phyloP scores from a whole-genome alignment of 1,140 invertebrate species.

The Chymomyza costata region DNA sequence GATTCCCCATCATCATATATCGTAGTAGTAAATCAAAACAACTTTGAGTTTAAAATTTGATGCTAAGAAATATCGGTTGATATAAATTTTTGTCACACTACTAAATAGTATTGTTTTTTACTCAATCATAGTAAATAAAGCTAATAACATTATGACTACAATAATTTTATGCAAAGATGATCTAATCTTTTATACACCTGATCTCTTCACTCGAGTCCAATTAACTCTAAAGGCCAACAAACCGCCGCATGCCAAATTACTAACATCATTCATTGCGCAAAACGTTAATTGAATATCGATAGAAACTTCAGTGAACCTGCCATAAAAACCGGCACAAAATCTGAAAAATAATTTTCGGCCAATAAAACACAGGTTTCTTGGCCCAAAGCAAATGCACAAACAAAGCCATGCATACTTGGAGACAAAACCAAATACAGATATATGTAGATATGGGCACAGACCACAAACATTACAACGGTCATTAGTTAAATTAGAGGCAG shows the following conservation, averaged over 20 bases:
- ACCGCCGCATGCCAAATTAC: constrained; percentile 50
- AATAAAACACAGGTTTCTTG: constrained; percentile 31
- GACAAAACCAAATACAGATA: constrained; percentile 57
- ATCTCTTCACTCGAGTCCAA: too few species aligned
- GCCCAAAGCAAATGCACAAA: constrained; percentile 57
- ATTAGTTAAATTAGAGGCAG: constrained; percentile 68
- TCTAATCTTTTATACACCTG: too few species aligned
- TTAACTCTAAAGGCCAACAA: neutral
- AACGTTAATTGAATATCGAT: constrained; percentile 46
- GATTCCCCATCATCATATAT: too few species aligned
- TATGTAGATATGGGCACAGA: constrained; percentile 37
- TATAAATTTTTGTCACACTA: too few species aligned
- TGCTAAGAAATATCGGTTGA: too few species aligned
- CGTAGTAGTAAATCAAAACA: too few species aligned
- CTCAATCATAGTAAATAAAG: too few species aligned
- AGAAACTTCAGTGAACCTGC: too few species aligned
- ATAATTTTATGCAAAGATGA: constrained; percentile 17
- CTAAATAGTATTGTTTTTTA: too few species aligned
- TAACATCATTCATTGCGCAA: constrained; percentile 30
- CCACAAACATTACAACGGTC: constrained; percentile 70
- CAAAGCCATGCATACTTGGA: constrained; percentile 56
- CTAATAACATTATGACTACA: too few species aligned
- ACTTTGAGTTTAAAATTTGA: too few species aligned
- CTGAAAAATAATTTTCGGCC: constrained; percentile 22
- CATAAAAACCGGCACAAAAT: constrained; percentile 29